Evolutionary conservation across 2,113 vertebrate genomes (phyloP), one percentile per base, ranked within the genome.

Genomic region (Oreochromis niloticus): DNA sequence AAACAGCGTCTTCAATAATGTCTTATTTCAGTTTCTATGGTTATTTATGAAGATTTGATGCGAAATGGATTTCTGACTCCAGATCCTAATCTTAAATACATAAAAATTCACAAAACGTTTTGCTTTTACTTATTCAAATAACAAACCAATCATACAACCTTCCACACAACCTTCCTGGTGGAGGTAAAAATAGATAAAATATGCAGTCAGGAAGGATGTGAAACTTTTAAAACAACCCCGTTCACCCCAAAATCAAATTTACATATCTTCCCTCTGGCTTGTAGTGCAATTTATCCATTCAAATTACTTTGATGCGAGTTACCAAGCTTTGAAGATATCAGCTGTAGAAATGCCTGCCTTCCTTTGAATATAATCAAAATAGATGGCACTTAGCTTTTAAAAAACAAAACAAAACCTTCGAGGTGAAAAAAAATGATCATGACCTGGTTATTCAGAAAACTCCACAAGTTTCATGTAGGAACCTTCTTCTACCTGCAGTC

Each of bases 1-100:
- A 27, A 27, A 46, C 3, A 13, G 43, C 2, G 0, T 73, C 14
- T 73, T 41, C 68, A 11, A 36, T 16, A 0, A 13, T 9, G 7
- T 3, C 68, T 27, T 73, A 43, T 71, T 14, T 43, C 8, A 43
- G n/a, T 17, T 73, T 73, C 13, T 46, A 10, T 46, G 43, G 14
- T 9, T 46, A 27, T 11, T 73, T 27, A 48, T 3, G 0, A 16
- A 46, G 14, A 17, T 30, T 16, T 46, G 13, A 46, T 43, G 22
- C 8, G 1, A 73, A 73, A 73, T 3, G 17, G 17, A 66, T 66
- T 68, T n/a, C 19, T 68, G 10, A 8, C 19, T 41, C 63, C 11
- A 13, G 61, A 39, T 66, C 19, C 10, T 7, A 39, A 66, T 39
- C 19, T 66, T 39, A 66, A 66, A 39, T 66, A 61, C 27, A 61